These are phyloP conservation scores for Vannuccia rotundouncinata DNA, from an alignment of 2,888 invertebrate genomes.

Conservation along the genomic window DNA sequence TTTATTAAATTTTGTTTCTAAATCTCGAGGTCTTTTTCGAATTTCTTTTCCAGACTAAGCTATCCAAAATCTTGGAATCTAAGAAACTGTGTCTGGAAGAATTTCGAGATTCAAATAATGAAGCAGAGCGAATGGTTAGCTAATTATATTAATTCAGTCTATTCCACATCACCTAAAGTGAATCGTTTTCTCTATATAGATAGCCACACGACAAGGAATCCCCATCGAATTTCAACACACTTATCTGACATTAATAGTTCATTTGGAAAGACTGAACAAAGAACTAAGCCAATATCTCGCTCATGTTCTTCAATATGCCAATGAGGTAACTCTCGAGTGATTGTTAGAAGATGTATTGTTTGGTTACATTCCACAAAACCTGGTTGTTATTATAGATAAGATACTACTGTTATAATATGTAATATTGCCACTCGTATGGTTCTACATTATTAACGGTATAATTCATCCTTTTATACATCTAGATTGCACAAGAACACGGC, in stretches of 20 bases:
- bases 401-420: too few relatives aligned
- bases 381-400: too few relatives aligned
- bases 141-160: neutral
- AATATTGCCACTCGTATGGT: too few relatives aligned
- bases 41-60: constrained; percentile 63
- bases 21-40: too few relatives aligned
- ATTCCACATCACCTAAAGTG: neutral
- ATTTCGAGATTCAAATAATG: constrained; percentile 76
- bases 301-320: constrained; percentile 39
- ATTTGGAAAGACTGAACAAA: constrained; percentile 77
- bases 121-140: constrained; percentile 71
- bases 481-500: constrained; percentile 77
- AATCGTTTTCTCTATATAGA: constrained; percentile 28
- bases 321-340: constrained; percentile 36
- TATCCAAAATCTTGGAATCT: constrained; percentile 74
- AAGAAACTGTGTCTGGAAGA: constrained; percentile 74
- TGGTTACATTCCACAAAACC: too few relatives aligned
- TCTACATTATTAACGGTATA: too few relatives aligned
- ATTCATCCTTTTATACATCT: constrained; percentile 19
- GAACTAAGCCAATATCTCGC: constrained; percentile 75
- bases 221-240: constrained; percentile 38
- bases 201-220: constrained; percentile 33
- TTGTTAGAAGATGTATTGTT: too few relatives aligned
- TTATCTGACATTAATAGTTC: constrained; percentile 34
- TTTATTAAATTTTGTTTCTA: too few relatives aligned